These are phyloP conservation scores for Portevinia maculata DNA, from an alignment of 2,888 invertebrate genomes.

Conservation along the genomic window DNA sequence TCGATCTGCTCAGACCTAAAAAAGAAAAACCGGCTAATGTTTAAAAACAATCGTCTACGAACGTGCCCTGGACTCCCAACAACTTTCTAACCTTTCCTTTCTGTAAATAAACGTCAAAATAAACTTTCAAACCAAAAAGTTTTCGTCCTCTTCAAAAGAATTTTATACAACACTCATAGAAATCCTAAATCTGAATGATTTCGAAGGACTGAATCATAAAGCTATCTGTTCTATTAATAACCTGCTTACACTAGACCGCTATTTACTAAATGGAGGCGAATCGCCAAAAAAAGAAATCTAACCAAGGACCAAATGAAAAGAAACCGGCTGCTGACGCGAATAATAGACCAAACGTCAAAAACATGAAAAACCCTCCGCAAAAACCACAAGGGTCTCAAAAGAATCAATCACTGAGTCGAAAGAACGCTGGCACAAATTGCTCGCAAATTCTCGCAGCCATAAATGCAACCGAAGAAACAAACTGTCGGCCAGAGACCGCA, in stretches of 20 bases:
- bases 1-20: no score
- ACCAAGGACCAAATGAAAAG: conserved; percentile 48
- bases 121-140: no score
- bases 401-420: conserved; percentile 63
- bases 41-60: not conserved
- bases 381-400: not conserved
- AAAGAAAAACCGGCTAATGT: not conserved
- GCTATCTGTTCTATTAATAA: no score
- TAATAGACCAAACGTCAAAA: conserved; percentile 41
- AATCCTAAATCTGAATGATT: no score
- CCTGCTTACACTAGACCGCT: not conserved
- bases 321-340: conserved; percentile 14
- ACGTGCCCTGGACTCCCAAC: no score
- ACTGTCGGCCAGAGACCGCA: not conserved
- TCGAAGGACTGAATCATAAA: no score
- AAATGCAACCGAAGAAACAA: conserved; percentile 28
- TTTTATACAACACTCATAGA: no score
- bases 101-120: no score
- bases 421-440: conserved; percentile 74
- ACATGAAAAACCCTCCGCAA: conserved; percentile 31
- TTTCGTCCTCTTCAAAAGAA: no score
- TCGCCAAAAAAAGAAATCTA: conserved; percentile 15
- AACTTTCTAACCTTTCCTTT: no score
- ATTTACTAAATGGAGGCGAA: conserved; percentile 23
- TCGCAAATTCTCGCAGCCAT: conserved; percentile 49